Base-by-base conservation (phyloP, 2,113 vertebrate species). In the Corvus moneduloides region DNA sequence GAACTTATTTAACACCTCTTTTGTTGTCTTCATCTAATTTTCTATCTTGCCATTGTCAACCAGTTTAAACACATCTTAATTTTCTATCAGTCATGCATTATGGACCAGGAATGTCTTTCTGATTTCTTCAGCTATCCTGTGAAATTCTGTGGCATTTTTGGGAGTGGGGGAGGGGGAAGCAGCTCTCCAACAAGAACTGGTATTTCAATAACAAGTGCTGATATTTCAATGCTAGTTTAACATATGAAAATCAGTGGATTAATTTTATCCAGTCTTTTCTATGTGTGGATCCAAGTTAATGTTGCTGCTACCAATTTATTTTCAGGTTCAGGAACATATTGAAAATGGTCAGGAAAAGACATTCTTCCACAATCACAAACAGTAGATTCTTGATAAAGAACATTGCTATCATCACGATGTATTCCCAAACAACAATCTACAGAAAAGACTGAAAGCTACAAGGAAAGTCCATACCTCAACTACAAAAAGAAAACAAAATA, bases 161-260 rank as follows among this genome's bases (percentile, higher is more conserved):
- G 3, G 3, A 4, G 3, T 1, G 3, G 5, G 3, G 3, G 7
- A 2, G 17, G 7, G 7, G 3, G 17, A 6, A 10, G 4, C 7
- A 41, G 26, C 51, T 89, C 35, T 80, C 22, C 35, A 79, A 5
- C 7, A 76, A 41, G 11, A 78, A 41, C 8, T 75, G 16, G 11
- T 75, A n/a, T 46, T 75, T 66, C 41, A 85, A 19, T 24, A 66
- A 41, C 23, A 56, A 48, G 10, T 63, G 51, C 6, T 76, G 30
- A 32, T 51, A 41, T 80, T 67, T 84, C 35, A 58, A 1, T 41
- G 9, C 51, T 41, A 23, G 3, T 41, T 55, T 46, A 64, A 26
- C 18, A 6, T 30, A 64, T 8, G 15, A 72, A 10, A 79, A 58
- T 16, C 9, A 16, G 16, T 23, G 73, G 7, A 76, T 44, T 5